Evolutionary conservation across 2,888 invertebrate species (phyloP).

Genomic region (Blomia tropicalis): DNA sequence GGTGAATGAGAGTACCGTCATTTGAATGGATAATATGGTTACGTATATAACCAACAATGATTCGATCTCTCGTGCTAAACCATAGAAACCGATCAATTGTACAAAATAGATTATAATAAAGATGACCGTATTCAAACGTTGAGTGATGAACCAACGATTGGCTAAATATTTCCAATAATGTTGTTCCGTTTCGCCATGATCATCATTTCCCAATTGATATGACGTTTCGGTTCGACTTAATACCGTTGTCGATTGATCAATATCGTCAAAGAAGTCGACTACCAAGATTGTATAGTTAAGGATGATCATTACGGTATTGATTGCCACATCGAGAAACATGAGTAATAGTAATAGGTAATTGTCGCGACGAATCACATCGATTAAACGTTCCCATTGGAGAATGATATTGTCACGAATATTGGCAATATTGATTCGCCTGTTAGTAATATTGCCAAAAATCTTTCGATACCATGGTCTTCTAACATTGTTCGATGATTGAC

Average conservation of each 20-base stretch:
- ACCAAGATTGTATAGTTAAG: constrained; percentile 6
- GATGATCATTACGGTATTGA: not conserved
- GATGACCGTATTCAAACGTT: not conserved
- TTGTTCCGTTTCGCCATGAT: not conserved
- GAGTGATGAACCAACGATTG: not conserved
- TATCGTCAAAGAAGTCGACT: constrained; percentile 11
- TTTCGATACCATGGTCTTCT: not conserved
- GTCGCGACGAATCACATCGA: not conserved
- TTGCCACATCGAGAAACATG: not conserved
- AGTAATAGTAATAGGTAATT: not conserved
- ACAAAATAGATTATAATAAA: not conserved
- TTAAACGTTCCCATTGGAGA: not conserved
- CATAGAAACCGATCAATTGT: constrained; percentile 2
- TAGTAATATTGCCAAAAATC: not conserved
- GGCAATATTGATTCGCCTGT: not conserved
- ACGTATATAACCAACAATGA: not conserved
- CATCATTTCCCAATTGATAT: not conserved
- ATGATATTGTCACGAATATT: not conserved
- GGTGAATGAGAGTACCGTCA: not conserved
- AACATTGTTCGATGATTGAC: not conserved
- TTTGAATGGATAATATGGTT: not conserved
- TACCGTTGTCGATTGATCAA: not conserved
- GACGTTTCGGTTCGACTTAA: not conserved
- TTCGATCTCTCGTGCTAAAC: not conserved
- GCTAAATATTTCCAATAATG: not conserved